phyloP scores from a whole-genome alignment of 1,140 invertebrate species.

The Riptortus pedestris region DNA sequence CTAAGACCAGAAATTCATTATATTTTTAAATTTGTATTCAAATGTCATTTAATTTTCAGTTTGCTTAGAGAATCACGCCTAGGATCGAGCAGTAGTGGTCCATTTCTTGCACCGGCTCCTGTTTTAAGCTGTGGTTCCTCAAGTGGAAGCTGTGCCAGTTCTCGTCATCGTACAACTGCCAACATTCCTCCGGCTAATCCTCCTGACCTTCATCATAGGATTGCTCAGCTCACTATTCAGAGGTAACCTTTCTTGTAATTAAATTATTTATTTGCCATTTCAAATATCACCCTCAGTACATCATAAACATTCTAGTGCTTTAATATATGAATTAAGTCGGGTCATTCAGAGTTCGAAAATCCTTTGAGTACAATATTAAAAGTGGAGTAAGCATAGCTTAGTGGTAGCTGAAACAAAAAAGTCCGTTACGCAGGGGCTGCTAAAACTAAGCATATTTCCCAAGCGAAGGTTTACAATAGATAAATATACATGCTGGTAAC shows the following conservation, averaged over 20 bases:
- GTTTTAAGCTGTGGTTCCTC: constrained; percentile 30
- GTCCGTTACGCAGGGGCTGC: no score
- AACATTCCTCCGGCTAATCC: constrained; percentile 23
- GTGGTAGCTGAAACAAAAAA: no score
- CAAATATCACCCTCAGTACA: neutral
- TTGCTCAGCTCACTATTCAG: constrained; percentile 32
- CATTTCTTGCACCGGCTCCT: constrained; percentile 29
- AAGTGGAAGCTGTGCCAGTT: constrained; percentile 27
- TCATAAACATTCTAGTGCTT: neutral
- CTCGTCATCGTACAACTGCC: constrained; percentile 22
- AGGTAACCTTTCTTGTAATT: no score
- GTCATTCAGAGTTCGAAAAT: no score
- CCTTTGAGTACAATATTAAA: no score
- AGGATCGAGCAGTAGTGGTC: constrained; percentile 30
- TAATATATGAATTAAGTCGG: neutral
- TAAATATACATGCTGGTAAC: no score
- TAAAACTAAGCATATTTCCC: no score
- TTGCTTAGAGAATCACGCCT: constrained; percentile 28
- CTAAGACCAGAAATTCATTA: no score
- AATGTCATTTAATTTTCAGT: neutral
- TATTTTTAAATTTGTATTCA: no score
- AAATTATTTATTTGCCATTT: neutral
- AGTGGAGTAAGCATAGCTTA: no score
- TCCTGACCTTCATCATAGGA: constrained; percentile 31
- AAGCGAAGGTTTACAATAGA: no score